These are phyloP conservation scores for Drosophila picticornis DNA, from an alignment of 2,888 invertebrate genomes.

Conservation along the genomic window DNA sequence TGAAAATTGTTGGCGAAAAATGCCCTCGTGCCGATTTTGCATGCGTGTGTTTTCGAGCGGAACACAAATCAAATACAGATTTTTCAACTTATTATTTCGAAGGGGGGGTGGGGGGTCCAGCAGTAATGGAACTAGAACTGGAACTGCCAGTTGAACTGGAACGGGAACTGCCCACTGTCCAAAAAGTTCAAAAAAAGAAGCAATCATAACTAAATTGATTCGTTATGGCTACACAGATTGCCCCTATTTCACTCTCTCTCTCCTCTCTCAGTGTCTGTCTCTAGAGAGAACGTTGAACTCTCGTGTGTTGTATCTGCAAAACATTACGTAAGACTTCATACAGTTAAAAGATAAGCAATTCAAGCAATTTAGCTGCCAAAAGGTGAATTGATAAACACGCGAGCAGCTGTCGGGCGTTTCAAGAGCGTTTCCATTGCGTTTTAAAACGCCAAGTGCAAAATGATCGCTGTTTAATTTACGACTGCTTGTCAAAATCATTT, in stretches of 20 bases:
- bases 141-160: constrained; percentile 25
- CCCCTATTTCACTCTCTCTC: not conserved
- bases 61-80: constrained; percentile 48
- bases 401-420: constrained; percentile 23
- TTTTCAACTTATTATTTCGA: constrained; percentile 10
- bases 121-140: not conserved
- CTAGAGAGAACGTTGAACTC: constrained; percentile 44
- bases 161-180: constrained; percentile 26
- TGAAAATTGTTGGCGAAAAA: constrained; percentile 17
- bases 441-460: constrained; percentile 32
- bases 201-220: constrained; percentile 54
- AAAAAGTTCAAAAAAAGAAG: not conserved
- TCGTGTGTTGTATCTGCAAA: constrained; percentile 22
- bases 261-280: not conserved
- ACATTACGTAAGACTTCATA: constrained; percentile 36
- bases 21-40: constrained; percentile 44
- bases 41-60: constrained; percentile 27
- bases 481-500: constrained; percentile 26
- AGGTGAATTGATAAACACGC: constrained; percentile 33
- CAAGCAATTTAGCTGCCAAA: constrained; percentile 12
- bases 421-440: constrained; percentile 25
- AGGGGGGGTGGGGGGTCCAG: not conserved
- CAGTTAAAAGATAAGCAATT: not conserved
- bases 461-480: constrained; percentile 37
- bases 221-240: constrained; percentile 50